phyloP scores from a whole-genome alignment of 1,140 invertebrate genomes.

The Sminthurinus signatus region DNA sequence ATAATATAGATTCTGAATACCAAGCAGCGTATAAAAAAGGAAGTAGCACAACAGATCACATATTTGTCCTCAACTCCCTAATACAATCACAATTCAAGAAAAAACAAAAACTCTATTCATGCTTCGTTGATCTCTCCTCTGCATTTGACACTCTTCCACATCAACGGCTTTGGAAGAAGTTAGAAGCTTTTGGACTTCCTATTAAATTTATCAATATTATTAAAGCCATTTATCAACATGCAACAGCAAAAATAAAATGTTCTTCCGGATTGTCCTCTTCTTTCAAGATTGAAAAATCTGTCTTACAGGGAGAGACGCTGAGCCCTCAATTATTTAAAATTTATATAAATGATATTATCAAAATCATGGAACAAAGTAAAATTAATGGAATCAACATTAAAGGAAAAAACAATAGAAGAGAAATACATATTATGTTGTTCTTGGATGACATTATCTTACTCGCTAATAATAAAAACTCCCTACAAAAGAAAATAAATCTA shows the following conservation, averaged over 20 bases:
- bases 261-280: neutral
- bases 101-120: conserved; percentile 1
- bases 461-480: neutral
- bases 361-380: too few relatives aligned
- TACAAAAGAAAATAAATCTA: conserved; percentile 6
- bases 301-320: conserved; percentile 21
- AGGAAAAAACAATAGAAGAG: neutral
- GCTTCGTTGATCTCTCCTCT: conserved; percentile 8
- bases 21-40: conserved; percentile 18
- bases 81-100: conserved; percentile 1
- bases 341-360: conserved; percentile 13
- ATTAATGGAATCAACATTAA: neutral
- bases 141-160: conserved; percentile 1
- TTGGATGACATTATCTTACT: conserved; percentile 4
- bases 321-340: conserved; percentile 11
- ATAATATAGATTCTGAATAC: conserved; percentile 22
- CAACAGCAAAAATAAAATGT: neutral
- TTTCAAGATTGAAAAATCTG: neutral
- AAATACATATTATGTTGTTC: conserved; percentile 4
- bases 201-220: neutral
- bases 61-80: conserved; percentile 2
- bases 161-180: conserved; percentile 13
- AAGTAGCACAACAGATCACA: conserved; percentile 9
- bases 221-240: neutral
- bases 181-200: conserved; percentile 1